Conservation (phyloP, 1,140 invertebrate species). For the Pseudachorutes palmiensis region DNA sequence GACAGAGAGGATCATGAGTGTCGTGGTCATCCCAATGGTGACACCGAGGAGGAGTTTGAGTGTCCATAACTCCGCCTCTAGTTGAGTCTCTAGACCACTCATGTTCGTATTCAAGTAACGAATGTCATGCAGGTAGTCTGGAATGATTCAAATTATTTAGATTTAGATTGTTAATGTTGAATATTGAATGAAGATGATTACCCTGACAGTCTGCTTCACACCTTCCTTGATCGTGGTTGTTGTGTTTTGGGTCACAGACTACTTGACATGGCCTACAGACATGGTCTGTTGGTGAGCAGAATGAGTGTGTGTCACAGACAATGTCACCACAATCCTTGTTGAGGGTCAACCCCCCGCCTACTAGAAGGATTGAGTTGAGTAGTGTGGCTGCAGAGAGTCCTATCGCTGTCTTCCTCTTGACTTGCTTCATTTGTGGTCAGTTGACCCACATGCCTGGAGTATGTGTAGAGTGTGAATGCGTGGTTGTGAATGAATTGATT, state of each 20-base stretch:
- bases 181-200: neutral
- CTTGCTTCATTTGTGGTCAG: too few relatives aligned
- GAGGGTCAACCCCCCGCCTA: neutral
- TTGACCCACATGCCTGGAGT: too few relatives aligned
- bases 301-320: neutral
- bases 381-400: too few relatives aligned
- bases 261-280: neutral
- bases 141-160: neutral
- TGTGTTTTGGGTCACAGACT: neutral
- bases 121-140: constrained; percentile 9
- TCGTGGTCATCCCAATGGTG: constrained; percentile 8
- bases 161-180: neutral
- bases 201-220: constrained; percentile 9
- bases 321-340: constrained; percentile 1
- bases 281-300: constrained; percentile 5
- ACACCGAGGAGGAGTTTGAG: constrained; percentile 6
- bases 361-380: too few relatives aligned
- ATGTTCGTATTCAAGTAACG: neutral
- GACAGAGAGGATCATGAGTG: neutral
- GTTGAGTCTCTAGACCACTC: neutral
- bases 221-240: constrained; percentile 4
- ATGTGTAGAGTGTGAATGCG: too few relatives aligned
- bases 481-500: too few relatives aligned
- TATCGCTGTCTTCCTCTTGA: too few relatives aligned
- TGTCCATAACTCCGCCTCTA: constrained; percentile 11